These are phyloP conservation scores for Halcyon malimbica DNA, from an alignment of 2,113 vertebrate species.

Conservation along the genomic window DNA sequence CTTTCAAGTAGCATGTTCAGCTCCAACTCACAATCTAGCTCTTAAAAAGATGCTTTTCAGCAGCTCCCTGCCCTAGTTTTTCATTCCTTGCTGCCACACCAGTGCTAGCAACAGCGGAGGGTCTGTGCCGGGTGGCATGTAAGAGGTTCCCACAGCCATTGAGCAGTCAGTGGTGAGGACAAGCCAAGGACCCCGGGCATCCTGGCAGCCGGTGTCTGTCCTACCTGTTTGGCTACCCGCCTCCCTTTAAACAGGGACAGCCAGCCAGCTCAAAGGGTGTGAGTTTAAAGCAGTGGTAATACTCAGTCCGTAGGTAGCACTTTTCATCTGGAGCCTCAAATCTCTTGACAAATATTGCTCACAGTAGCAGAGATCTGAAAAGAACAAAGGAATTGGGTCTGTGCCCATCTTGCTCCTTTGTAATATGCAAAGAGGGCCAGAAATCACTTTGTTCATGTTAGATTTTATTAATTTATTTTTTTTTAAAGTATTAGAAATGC, in stretches of 20 bases:
- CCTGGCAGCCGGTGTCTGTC: background rate
- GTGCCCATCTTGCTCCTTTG: slow-evolving; percentile 62
- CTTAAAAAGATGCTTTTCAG: background rate
- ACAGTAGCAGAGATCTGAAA: slow-evolving; percentile 58
- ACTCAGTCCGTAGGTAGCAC: slow-evolving; percentile 23
- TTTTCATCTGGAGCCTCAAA: slow-evolving; percentile 63
- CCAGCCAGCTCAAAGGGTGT: background rate
- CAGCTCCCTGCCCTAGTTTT: background rate
- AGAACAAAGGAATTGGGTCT: slow-evolving; percentile 66
- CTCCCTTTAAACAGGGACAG: slow-evolving; percentile 11
- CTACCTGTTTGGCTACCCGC: slow-evolving; percentile 21
- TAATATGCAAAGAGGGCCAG: slow-evolving; percentile 64
- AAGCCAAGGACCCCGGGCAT: background rate
- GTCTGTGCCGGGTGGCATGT: background rate
- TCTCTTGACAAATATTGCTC: slow-evolving; percentile 51
- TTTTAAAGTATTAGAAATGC: slow-evolving; percentile 56
- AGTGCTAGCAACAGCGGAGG: background rate
- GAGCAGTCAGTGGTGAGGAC: accelerated
- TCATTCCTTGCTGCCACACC: background rate
- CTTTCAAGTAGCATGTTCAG: background rate
- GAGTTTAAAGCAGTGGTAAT: slow-evolving; percentile 48
- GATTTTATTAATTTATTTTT: slow-evolving; percentile 10
- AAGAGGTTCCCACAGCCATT: background rate
- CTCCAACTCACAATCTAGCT: background rate
- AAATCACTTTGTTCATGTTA: slow-evolving; percentile 57